Evolutionary conservation across 2,888 invertebrate genomes (phyloP), one percentile per base, ranked within the genome.

Genomic region (Buathra laborator): DNA sequence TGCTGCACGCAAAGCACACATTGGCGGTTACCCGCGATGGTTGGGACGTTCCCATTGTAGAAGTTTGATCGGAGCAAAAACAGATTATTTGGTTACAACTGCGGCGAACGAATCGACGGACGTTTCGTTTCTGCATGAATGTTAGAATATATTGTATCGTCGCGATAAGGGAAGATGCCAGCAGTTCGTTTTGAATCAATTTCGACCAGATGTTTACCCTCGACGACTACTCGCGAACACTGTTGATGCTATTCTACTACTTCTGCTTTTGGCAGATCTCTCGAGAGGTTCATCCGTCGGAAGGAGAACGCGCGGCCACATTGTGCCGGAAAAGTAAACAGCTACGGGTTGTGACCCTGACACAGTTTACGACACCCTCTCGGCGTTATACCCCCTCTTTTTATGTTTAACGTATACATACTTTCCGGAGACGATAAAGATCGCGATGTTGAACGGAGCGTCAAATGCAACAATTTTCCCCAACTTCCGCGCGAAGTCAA

Each of bases 121-220:
- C 12, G 56, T 56, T 56, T 56, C 24, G 10, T 24, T 7, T 44
- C 37, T 12, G 43, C 46, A 24, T 67, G 44, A 19, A 46, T 46
- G 44, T 29, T 14, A 16, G 10, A 7, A 19, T 2, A 29, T 62
- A 37, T 71, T 66, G 66, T 67, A 44, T 56, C 19, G 32, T 56
- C 43, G 32, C 66, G 67, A 80, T 67, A 74, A 80, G 66, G 67
- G 53, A 64, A 44, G 43, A 51, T 67, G 56, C 43, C 51, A 12
- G 70, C 67, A 56, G 72, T 46, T 66, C 56, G 56, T 56, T 24
- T 24, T 24, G 72, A 80, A 74, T 67, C 80, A 74, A 67, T 74
- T 80, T 67, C 74, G 37, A 74, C 44, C 80, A 80, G 72, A 80
- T 74, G 72, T 80, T 72, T 72, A 72, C 56, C 72, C 80, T 59